Evolutionary conservation across 1,140 invertebrate species (phyloP), one percentile per base, ranked within the genome.

Genomic region (Chrysomallon squamiferum): DNA sequence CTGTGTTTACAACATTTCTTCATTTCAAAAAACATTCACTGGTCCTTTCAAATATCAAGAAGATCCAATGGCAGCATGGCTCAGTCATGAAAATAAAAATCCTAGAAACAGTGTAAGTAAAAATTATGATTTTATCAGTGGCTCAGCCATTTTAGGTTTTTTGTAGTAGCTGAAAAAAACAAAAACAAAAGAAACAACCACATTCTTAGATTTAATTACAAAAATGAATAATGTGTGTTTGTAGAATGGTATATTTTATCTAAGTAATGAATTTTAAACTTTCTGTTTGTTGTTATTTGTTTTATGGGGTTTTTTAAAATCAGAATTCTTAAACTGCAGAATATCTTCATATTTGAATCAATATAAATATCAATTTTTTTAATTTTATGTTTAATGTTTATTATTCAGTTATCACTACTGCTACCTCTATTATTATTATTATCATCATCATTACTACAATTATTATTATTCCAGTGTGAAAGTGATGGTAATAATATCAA

Each of bases 21-120:
- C 80, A 33, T 75, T 85, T 22, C 62, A 80, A 27, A 41, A 47
- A 0, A 69, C 81, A 13, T 84, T 84, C 38, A 68, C 54, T 33
- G 83, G 84, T n/a, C 71, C 78, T 0, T 84, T 77, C 52, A 84
- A 84, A 67, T 80, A 80, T 56, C 82, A 83, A 58, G 74, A 80
- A 30, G 72, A 71, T 56, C 59, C 76, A 1, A 52, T 68, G 18
- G 71, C 71, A 30, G 77, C 80, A 0, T 85, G 84, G 84, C 90
- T 92, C 66, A 88, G 65, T 63, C 70, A 76, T 33, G 66, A 69
- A 9, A 82, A 83, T 52, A 64, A 61, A 9, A 63, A 61, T 50
- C 59, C 63, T 30, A 57, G 68, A 11, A 56, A 65, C 15, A 62
- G 64, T 62, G 75, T 77, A 22, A 54, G 62, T 68, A 41, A 54